Base-by-base conservation (phyloP, 2,797 vertebrate species). In the Setipinna tenuifilis region DNA sequence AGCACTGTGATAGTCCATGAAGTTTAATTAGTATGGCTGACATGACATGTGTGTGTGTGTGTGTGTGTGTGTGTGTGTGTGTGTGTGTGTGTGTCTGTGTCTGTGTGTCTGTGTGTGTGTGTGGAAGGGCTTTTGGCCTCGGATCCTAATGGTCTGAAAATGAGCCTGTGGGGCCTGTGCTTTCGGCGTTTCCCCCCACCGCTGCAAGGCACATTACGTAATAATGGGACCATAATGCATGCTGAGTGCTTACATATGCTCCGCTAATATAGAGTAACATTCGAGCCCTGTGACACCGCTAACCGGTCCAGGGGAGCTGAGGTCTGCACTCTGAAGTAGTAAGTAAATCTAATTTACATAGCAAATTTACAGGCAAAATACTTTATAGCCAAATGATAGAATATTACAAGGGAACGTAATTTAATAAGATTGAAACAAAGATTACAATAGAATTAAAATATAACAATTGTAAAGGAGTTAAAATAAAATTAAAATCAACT, bases 241-340 rank as follows among this genome's bases (percentile, higher is more conserved):
- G 80, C 62, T 83, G 44, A 83, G 46, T 71, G 78, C 41, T 85
- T 82, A 84, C 62, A 85, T 58, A 88, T 87, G 83, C 35, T 44
- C 81, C n/a, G 59, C 81, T 89, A 86, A 87, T 86, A 71, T 84
- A 85, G 81, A 87, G 17, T 41, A 44, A 2, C 17, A 31, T 2
- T 78, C 0, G 28, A 71, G 68, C 16, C 25, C 4, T 31, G 62
- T 28, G 1, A 28, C 16, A 17, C 16, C 2, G 19, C 16, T 44
- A 78, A 78, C 71, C 19, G 31, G 35, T 21, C 31, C 71, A 14
- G 71, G 71, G 71, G 6, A 9, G 35, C 31, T 19, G 31, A 44
- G 71, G 71, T 31, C 28, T 16, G 16, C 68, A 17, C n/a, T n/a
- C n/a, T n/a, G n/a, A n/a, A n/a, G n/a, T n/a, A 9, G 50, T 54